Evolutionary conservation across 2,797 vertebrate species (phyloP).

Genomic region (Lepidocolaptes lacrymiger): DNA sequence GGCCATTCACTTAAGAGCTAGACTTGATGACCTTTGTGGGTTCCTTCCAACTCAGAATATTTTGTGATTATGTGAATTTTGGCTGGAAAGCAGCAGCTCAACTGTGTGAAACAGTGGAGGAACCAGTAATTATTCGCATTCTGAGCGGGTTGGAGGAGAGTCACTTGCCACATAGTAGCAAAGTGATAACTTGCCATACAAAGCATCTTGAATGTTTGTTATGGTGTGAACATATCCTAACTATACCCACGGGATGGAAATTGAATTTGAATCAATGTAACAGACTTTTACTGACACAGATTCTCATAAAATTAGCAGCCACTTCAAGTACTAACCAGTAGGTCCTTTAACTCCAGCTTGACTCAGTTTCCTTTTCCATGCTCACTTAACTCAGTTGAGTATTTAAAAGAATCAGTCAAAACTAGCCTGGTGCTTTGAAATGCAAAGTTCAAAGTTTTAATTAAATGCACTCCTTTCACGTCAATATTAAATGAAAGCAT

Average conservation of each 20-base stretch:
- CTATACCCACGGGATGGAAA: fast-evolving
- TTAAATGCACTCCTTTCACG: neutral
- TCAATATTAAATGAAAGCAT: slow-evolving; percentile 18
- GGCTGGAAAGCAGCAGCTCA: neutral
- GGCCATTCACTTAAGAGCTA: neutral
- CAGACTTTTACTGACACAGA: neutral
- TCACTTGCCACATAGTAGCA: neutral
- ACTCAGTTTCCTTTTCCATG: neutral
- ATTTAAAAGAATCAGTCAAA: neutral
- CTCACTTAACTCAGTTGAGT: neutral
- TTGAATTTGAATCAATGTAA: neutral
- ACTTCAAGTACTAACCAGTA: neutral
- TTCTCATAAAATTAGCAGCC: neutral
- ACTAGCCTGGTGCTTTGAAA: neutral
- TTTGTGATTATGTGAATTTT: neutral
- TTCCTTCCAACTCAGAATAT: neutral
- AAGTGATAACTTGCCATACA: neutral
- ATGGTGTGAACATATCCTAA: neutral
- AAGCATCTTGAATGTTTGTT: neutral
- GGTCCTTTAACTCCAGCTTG: neutral
- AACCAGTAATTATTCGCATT: neutral
- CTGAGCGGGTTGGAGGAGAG: neutral
- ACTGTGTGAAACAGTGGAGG: neutral
- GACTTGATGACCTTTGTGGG: neutral
- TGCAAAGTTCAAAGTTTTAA: neutral